phyloP scores from a whole-genome alignment of 2,797 vertebrate species.

The Sphenopsis melanotis region DNA sequence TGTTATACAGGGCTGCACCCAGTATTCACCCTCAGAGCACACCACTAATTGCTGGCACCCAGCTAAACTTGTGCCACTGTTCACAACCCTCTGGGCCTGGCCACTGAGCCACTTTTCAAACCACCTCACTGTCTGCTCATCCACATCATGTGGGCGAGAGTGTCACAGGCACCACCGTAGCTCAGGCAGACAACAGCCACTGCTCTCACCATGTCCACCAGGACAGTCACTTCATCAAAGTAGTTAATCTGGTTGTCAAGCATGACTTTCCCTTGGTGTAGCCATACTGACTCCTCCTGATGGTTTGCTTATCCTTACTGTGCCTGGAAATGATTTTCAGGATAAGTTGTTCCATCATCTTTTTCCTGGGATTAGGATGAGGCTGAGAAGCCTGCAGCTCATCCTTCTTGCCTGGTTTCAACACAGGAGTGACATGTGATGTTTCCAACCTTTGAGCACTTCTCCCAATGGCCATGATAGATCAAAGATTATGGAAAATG shows the following conservation, averaged over 20 bases:
- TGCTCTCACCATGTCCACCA: neutral
- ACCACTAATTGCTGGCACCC: neutral
- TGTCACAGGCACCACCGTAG: neutral
- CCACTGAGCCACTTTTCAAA: neutral
- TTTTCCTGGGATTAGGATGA: neutral
- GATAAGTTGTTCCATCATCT: neutral
- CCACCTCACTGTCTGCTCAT: neutral
- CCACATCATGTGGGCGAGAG: neutral
- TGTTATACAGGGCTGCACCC: neutral
- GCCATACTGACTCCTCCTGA: neutral
- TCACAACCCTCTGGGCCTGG: neutral
- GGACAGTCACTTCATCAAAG: neutral
- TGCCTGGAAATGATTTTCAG: neutral
- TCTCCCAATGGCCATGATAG: neutral
- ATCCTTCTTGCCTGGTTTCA: neutral
- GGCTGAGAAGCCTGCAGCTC: neutral
- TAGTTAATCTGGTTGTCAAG: neutral
- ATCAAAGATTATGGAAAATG: neutral
- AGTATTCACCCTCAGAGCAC: neutral
- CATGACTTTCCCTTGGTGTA: neutral
- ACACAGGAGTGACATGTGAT: neutral
- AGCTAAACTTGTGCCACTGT: neutral
- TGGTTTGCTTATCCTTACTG: neutral
- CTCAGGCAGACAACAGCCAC: neutral
- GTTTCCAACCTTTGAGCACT: neutral